phyloP scores from a whole-genome alignment of 2,888 invertebrate genomes.

The Mechanitis messenoides region DNA sequence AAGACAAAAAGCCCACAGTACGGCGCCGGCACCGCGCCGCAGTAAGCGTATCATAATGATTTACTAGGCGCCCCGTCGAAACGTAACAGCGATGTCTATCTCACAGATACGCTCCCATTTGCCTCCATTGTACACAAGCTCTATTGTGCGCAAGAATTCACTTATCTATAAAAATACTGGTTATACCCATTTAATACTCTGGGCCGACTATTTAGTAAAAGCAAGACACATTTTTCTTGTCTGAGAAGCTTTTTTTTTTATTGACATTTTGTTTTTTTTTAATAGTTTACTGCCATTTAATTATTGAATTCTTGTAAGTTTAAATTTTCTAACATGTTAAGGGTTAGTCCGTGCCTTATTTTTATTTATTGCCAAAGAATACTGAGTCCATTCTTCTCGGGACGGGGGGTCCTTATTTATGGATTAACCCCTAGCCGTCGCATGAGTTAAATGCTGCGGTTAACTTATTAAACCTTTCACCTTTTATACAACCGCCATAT shows the following conservation, averaged over 20 bases:
- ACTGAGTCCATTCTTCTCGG: constrained; percentile 22
- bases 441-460: constrained; percentile 36
- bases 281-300: too few relatives aligned
- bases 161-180: constrained; percentile 30
- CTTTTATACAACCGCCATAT: too few relatives aligned
- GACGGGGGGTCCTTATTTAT: constrained; percentile 34
- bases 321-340: constrained; percentile 2
- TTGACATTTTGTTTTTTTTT: background rate
- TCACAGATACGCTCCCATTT: constrained; percentile 32
- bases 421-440: constrained; percentile 26
- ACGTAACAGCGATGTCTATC: constrained; percentile 22
- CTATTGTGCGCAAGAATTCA: constrained; percentile 33
- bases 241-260: background rate
- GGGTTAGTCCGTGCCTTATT: constrained; percentile 7
- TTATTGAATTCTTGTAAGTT: background rate
- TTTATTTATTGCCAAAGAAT: constrained; percentile 5
- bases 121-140: constrained; percentile 33
- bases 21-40: constrained; percentile 6
- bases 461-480: constrained; percentile 26
- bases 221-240: background rate
- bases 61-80: constrained; percentile 22
- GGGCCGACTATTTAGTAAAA: constrained; percentile 12
- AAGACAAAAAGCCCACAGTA: constrained; percentile 2
- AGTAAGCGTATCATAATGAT: constrained; percentile 21
- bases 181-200: constrained; percentile 18